Evolutionary conservation across 2,888 invertebrate species (phyloP).

Genomic region (Morpho helenor): DNA sequence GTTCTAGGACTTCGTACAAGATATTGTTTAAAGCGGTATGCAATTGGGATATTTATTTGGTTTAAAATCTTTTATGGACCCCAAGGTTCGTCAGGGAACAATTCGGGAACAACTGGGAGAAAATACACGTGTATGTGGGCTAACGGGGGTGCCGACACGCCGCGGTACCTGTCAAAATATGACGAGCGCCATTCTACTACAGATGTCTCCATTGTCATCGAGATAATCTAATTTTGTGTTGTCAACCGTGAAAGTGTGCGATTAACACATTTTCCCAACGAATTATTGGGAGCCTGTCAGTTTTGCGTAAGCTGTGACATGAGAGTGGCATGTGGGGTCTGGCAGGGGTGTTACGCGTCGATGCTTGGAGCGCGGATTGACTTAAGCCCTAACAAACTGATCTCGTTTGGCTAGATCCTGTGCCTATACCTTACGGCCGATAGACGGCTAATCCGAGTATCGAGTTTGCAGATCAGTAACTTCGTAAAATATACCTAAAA

Average conservation of each 20-base stretch:
- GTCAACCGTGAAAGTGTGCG: constrained; percentile 73
- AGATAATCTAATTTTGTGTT: constrained; percentile 71
- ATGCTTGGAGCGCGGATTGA: constrained; percentile 40
- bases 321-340: constrained; percentile 71
- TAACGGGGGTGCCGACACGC: constrained; percentile 62
- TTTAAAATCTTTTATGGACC: no score
- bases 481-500: no score
- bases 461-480: no score
- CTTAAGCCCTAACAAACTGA: constrained; percentile 18
- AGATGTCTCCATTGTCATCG: constrained; percentile 74
- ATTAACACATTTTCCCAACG: constrained; percentile 78
- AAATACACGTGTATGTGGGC: constrained; percentile 74
- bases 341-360: constrained; percentile 36
- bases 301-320: constrained; percentile 78
- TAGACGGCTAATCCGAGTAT: background rate
- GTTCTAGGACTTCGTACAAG: no score
- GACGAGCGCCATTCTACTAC: constrained; percentile 69
- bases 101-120: constrained; percentile 31
- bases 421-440: background rate
- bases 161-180: constrained; percentile 78
- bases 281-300: constrained; percentile 76
- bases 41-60: no score
- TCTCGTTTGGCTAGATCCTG: constrained; percentile 4
- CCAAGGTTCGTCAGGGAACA: no score
- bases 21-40: no score